phyloP scores from a whole-genome alignment of 2,888 invertebrate genomes.

The Acronicta leporina region DNA sequence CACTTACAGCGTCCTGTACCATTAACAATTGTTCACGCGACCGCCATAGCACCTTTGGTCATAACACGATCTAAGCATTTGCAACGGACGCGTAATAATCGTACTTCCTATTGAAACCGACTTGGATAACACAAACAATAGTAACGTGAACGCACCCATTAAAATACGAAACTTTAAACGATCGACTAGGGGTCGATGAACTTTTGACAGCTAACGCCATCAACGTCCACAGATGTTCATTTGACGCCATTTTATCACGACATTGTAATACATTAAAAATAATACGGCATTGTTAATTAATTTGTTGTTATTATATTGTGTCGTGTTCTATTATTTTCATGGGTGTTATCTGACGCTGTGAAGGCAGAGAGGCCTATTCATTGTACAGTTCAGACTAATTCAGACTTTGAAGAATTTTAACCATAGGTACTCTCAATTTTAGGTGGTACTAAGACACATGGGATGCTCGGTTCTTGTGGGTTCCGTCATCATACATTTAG shows the following conservation, averaged over 20 bases:
- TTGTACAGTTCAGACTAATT: not conserved
- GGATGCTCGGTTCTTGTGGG: too few relatives aligned
- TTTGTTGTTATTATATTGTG: slow-evolving; percentile 39
- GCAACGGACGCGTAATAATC: slow-evolving; percentile 64
- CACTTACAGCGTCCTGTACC: slow-evolving; percentile 38
- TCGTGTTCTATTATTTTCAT: slow-evolving; percentile 46
- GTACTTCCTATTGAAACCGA: slow-evolving; percentile 75
- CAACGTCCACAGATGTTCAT: slow-evolving; percentile 54
- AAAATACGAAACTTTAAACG: slow-evolving; percentile 79
- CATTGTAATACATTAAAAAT: slow-evolving; percentile 50
- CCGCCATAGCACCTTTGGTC: slow-evolving; percentile 49
- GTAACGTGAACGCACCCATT: slow-evolving; percentile 82
- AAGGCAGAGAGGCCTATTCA: not conserved
- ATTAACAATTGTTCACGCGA: slow-evolving; percentile 54
- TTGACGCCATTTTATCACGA: slow-evolving; percentile 55
- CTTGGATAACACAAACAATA: slow-evolving; percentile 83
- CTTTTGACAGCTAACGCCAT: slow-evolving; percentile 76
- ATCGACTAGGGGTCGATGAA: slow-evolving; percentile 67
- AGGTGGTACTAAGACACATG: too few relatives aligned
- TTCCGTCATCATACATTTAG: too few relatives aligned
- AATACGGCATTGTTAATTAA: slow-evolving; percentile 56
- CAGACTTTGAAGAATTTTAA: not conserved
- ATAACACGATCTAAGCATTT: slow-evolving; percentile 59
- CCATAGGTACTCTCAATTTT: too few relatives aligned
- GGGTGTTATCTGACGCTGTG: slow-evolving; percentile 32